Evolutionary conservation across 2,113 vertebrate genomes (phyloP).

Genomic region (Puntigrus tetrazona): DNA sequence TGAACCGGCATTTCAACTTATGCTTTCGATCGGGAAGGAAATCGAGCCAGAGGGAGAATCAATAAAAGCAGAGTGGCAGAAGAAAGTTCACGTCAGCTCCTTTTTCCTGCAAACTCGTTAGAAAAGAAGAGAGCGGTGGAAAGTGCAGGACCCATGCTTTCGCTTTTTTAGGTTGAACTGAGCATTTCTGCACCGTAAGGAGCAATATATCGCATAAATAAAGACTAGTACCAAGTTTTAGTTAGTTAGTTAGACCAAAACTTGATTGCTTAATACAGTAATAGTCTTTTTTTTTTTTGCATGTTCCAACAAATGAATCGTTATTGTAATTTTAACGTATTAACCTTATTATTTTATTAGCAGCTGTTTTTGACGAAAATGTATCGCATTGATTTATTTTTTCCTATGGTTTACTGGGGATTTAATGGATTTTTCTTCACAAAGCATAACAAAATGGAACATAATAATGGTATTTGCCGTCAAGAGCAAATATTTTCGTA

Average conservation of each 20-base stretch:
- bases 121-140: constrained; percentile 37
- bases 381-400: no score
- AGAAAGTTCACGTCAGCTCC: constrained; percentile 45
- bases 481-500: no score
- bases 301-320: no score
- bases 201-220: neutral
- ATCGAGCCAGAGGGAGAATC: constrained; percentile 35
- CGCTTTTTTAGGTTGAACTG: neutral
- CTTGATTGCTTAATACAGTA: neutral
- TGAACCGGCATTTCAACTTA: neutral
- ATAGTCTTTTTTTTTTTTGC: no score
- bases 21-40: constrained; percentile 17
- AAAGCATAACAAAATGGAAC: no score
- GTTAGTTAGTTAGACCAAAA: neutral
- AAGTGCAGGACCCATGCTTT: constrained; percentile 11
- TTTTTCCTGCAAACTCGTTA: constrained; percentile 52
- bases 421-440: no score
- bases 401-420: no score
- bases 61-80: constrained; percentile 34
- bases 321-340: neutral
- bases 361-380: no score
- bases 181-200: neutral
- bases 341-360: neutral
- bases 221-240: neutral
- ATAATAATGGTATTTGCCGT: no score